Evolutionary conservation across 2,888 invertebrate genomes (phyloP), one percentile per base, ranked within the genome.

Genomic region (Acanthosoma haemorrhoidale): DNA sequence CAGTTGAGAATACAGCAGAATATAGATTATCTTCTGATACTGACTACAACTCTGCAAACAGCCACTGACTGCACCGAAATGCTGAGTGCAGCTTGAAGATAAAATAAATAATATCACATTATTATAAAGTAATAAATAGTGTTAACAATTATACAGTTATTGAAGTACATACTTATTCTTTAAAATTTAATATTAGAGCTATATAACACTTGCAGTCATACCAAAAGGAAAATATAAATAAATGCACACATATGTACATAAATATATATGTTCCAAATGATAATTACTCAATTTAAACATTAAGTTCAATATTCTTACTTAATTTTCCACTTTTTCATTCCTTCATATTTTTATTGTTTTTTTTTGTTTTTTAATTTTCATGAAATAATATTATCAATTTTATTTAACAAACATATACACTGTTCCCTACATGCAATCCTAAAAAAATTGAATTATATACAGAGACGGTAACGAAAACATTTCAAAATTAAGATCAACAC

Each of bases 51-150:
- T n/a, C 6, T 6, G 51, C 6, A 51, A 51, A 51, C 29, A 25
- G 21, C 29, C 29, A 51, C n/a, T 51, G 25, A 51, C n/a, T 2
- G 13, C 29, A 21, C 51, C 25, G 25, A n/a, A n/a, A n/a, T 51
- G 51, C 25, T 3, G 13, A 25, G n/a, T 25, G 29, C 25, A 5
- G 25, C 6, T n/a, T 25, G 29, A 51, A 51, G 8, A 51, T 51
- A 51, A 43, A 51, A 51, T 51, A 51, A 51, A 51, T 51, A 51
- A 51, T 51, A 51, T 51, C 51, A 51, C 51, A 51, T 51, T n/a
- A 51, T 51, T 51, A 25, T 51, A 51, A 51, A 51, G n/a, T 25
- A 51, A 51, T 51, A 51, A 51, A 51, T 51, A n/a, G 29, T 25
- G 25, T n/a, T 25, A 51, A 51, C 51, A 51, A 51, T n/a, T n/a